Evolutionary conservation across 1,140 invertebrate species (phyloP).

Genomic region (Chlorops oryzae): DNA sequence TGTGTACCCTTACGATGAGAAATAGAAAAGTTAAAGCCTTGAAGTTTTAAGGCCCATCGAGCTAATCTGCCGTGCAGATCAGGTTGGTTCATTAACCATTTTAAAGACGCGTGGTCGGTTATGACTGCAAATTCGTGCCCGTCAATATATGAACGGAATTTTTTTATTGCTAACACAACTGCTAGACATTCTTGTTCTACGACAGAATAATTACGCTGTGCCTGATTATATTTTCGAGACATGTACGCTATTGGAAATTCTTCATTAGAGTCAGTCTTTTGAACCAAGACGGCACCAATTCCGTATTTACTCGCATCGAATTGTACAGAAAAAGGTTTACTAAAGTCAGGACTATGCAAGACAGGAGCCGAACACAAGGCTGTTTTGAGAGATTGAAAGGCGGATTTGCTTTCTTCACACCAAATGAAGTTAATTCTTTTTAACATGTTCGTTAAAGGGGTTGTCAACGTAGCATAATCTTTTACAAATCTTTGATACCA

Average conservation of each 20-base stretch:
- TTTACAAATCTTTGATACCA: constrained; percentile 19
- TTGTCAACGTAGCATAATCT: constrained; percentile 8
- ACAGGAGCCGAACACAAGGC: background rate
- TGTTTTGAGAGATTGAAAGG: constrained; percentile 1
- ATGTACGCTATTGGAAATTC: constrained; percentile 34
- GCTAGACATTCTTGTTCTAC: constrained; percentile 50
- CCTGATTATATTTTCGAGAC: constrained; percentile 23
- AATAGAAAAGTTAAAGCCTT: constrained; percentile 32
- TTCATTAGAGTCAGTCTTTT: constrained; percentile 21
- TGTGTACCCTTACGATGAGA: constrained; percentile 32
- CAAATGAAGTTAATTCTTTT: constrained; percentile 5
- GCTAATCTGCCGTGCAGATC: constrained; percentile 35
- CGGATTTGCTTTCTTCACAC: background rate
- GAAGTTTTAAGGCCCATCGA: constrained; percentile 30
- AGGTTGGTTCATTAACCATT: constrained; percentile 34
- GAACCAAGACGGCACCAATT: constrained; percentile 36
- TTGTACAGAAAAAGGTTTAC: too few relatives aligned
- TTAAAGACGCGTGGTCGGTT: constrained; percentile 25
- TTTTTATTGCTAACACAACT: constrained; percentile 44
- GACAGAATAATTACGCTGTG: too few relatives aligned
- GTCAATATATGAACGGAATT: constrained; percentile 45
- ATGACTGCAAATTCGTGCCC: constrained; percentile 42
- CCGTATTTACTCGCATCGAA: constrained; percentile 40
- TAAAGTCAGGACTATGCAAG: constrained; percentile 36
- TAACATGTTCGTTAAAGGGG: constrained; percentile 15